Evolutionary conservation across 2,113 vertebrate genomes (phyloP).

Genomic region (Todiramphus chloris): DNA sequence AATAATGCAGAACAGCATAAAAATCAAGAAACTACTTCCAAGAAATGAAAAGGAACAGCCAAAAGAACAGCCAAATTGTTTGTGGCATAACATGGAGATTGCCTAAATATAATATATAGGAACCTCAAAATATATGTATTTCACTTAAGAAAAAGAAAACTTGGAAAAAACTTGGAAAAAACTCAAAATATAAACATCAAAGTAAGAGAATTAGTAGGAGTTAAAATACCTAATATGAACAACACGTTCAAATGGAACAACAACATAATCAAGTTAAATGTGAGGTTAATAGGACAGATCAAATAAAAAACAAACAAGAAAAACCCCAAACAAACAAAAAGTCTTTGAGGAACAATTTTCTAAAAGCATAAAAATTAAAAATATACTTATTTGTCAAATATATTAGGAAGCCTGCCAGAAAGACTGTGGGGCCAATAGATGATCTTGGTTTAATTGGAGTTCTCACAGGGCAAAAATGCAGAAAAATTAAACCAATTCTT

Average conservation of each 20-base stretch:
- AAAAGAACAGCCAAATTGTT: not conserved
- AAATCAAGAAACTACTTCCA: not conserved
- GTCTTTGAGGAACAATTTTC: not conserved
- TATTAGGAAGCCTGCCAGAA: conserved; percentile 6
- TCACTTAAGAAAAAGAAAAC: not conserved
- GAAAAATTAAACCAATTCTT: conserved; percentile 37
- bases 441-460: not conserved
- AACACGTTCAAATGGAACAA: not conserved
- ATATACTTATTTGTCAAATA: conserved; percentile 5
- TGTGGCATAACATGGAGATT: not conserved
- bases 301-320: too few species aligned
- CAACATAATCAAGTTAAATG: not conserved
- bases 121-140: not conserved
- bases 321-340: not conserved
- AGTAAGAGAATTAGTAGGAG: not conserved
- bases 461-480: conserved; percentile 16
- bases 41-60: not conserved
- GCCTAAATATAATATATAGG: not conserved
- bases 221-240: conserved; percentile 6
- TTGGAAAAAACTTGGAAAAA: too few species aligned
- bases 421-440: not conserved
- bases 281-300: not conserved
- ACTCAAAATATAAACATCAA: not conserved
- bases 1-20: not conserved
- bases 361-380: conserved; percentile 20